phyloP scores from a whole-genome alignment of 2,888 invertebrate genomes.

The Pemphredon lugubris region DNA sequence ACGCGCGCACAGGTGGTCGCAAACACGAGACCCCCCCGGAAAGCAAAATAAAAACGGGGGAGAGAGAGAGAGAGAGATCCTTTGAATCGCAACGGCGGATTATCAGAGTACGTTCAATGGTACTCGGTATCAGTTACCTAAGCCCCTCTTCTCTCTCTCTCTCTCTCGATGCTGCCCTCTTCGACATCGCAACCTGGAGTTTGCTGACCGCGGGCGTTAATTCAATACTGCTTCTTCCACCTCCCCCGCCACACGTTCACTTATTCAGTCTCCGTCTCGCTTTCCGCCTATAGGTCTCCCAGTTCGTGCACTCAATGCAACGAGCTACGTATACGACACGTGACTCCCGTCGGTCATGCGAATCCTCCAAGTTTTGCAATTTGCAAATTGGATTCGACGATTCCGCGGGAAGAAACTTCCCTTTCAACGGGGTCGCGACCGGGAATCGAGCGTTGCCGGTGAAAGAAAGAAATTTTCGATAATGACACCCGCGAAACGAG shows the following conservation, averaged over 20 bases:
- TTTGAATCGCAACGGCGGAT: constrained; percentile 51
- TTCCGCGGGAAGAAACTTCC: constrained; percentile 22
- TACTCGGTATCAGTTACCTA: constrained; percentile 54
- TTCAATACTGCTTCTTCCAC: constrained; percentile 28
- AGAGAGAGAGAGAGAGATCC: no score
- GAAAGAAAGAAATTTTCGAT: not conserved
- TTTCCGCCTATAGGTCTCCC: not conserved
- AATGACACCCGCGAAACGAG: no score
- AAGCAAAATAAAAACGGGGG: constrained; percentile 48
- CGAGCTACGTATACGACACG: constrained; percentile 12
- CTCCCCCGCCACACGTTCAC: no score
- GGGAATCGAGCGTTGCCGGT: not conserved
- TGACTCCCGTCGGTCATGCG: constrained; percentile 5
- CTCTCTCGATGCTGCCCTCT: no score
- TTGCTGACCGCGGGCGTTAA: constrained; percentile 32
- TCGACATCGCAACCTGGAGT: constrained; percentile 22
- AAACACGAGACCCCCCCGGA: constrained; percentile 25
- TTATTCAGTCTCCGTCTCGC: no score
- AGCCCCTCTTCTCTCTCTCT: no score
- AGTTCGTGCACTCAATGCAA: not conserved
- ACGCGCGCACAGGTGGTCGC: constrained; percentile 39
- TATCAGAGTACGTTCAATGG: constrained; percentile 58
- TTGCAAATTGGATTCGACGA: constrained; percentile 43
- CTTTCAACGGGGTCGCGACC: not conserved
- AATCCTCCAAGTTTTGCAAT: constrained; percentile 36